Base-by-base conservation (phyloP, 2,888 invertebrate species). In the Dromius quadrimaculatus region DNA sequence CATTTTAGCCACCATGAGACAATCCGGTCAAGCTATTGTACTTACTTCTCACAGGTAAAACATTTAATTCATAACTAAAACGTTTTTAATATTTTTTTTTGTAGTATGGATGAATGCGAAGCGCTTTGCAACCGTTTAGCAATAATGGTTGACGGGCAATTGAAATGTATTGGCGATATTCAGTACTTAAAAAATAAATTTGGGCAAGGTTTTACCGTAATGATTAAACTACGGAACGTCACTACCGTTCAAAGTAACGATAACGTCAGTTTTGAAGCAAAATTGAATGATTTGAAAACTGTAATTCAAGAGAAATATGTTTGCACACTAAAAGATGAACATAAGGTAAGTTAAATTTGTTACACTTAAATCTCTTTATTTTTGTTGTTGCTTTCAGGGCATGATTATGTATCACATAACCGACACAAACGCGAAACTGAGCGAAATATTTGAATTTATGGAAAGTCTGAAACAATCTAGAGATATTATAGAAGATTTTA, bases 81-180 rank as follows among this genome's bases (percentile, higher is more conserved):
- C 9, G 32, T 32, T 6, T 9, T 11, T 38, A 38, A 3, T 28
- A 28, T 11, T 11, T 11, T 6, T 38, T 38, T 38, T 38, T 38
- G 13, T 38, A 92, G 92, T 80, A 93, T 94, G 92, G 91, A 92
- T 81, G 93, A 94, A 81, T 93, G 93, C 81, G 93, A 94, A 83
- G 92, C 91, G 23, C 84, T 94, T 36, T 94, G 93, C 66, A 78
- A 82, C 64, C 86, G 93, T 4, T 82, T 94, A 76, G 92, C 91
- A 36, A 90, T 94, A 72, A 93, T 94, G 93, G 93, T 92, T 63
- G 89, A 90, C 78, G 94, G 93, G 0, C 85, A 87, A 74, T 90
- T 93, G 78, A 86, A 88, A 77, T 92, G 90, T 75, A 84, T 92
- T 43, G 93, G 92, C 47, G 89, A 91, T 1, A 89, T 91, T 71